A percentile compares a stretch with the other conserved stretches of the same genome.
Evolutionary conservation across 2,113 vertebrate species (phyloP).

Genomic region (Ciconia boyciana): DNA sequence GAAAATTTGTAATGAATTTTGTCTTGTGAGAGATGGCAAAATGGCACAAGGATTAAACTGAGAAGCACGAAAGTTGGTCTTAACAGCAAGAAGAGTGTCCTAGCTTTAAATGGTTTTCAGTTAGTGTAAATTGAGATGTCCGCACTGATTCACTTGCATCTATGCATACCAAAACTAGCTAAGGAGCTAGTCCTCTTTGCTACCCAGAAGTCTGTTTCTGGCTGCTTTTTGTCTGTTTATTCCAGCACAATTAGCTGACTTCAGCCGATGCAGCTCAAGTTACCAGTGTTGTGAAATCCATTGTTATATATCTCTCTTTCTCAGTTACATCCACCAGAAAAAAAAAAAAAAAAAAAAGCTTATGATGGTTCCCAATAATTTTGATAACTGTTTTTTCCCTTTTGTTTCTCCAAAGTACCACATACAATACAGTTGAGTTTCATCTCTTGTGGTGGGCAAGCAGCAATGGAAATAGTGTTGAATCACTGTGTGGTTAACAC

Average conservation of each 20-base stretch:
- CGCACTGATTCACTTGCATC: neutral
- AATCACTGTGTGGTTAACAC: neutral
- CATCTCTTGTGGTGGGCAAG: neutral
- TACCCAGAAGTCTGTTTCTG: neutral
- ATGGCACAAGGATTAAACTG: neutral
- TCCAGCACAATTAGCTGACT: neutral
- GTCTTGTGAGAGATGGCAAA: neutral
- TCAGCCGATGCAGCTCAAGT: neutral
- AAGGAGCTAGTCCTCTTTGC: neutral
- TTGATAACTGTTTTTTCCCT: neutral
- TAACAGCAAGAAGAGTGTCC: neutral
- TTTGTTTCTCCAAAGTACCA: neutral
- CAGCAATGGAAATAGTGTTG: neutral
- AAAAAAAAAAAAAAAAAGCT: neutral
- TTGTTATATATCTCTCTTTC: neutral
- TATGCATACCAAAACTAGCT: neutral
- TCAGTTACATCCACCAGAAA: neutral
- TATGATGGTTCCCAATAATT: neutral
- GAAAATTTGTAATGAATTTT: neutral
- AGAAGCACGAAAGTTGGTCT: neutral
- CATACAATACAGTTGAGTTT: neutral
- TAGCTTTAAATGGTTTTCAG: neutral
- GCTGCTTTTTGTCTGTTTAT: neutral
- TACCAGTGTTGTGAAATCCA: neutral
- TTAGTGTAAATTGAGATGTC: neutral